phyloP scores from a whole-genome alignment of 1,140 invertebrate species.

The Pomacea maculata region DNA sequence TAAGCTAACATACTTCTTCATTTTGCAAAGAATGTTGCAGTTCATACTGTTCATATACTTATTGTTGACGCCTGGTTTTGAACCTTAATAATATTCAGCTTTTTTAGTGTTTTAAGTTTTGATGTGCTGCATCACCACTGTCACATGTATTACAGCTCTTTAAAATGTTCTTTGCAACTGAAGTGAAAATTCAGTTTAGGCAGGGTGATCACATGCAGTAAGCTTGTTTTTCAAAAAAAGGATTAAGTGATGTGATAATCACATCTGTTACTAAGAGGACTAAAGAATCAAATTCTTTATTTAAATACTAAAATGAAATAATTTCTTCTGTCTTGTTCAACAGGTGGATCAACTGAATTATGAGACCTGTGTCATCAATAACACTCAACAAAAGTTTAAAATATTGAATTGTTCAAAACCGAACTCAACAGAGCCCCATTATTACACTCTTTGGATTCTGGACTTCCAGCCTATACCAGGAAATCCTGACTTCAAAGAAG shows the following conservation, averaged over 20 bases:
- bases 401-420: slow-evolving; percentile 33
- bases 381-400: slow-evolving; percentile 8
- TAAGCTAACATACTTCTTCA: too few relatives aligned
- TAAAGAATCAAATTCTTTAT: neutral
- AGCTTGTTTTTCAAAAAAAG: too few relatives aligned
- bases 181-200: too few relatives aligned
- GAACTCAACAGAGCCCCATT: neutral
- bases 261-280: neutral
- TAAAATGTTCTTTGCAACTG: too few relatives aligned
- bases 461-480: slow-evolving; percentile 31
- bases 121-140: too few relatives aligned
- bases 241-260: neutral
- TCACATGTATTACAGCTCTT: too few relatives aligned
- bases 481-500: slow-evolving; percentile 28
- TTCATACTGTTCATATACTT: too few relatives aligned
- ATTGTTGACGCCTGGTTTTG: too few relatives aligned
- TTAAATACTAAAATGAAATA: neutral
- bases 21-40: too few relatives aligned
- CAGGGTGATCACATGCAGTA: too few relatives aligned
- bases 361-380: slow-evolving; percentile 29
- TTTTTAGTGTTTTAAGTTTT: too few relatives aligned
- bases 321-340: slow-evolving; percentile 2
- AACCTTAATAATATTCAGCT: too few relatives aligned
- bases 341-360: slow-evolving; percentile 31
- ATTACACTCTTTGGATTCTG: slow-evolving; percentile 24